phyloP scores from a whole-genome alignment of 2,113 vertebrate species.

The Regulus satrapa region DNA sequence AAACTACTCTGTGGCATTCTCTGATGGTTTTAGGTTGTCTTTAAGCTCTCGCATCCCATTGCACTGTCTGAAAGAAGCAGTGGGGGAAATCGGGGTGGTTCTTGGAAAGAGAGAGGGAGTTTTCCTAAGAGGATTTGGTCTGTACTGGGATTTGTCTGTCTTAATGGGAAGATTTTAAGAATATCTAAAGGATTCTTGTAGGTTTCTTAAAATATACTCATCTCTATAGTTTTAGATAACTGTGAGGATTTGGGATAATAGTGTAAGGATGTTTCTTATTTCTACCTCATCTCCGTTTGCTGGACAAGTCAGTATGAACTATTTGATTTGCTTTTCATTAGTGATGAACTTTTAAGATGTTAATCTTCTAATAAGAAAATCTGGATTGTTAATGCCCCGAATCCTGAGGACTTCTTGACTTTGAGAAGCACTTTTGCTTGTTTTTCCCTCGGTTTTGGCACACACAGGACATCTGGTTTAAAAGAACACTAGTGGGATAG shows the following conservation, averaged over 20 bases:
- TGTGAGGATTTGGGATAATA: too few relatives aligned
- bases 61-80: not conserved
- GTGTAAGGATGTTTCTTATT: not conserved
- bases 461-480: not conserved
- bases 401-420: not conserved
- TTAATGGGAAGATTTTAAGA: not conserved
- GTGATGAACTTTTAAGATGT: constrained; percentile 4
- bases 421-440: not conserved
- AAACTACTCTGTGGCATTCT: not conserved
- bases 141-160: not conserved
- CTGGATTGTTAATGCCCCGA: constrained; percentile 8
- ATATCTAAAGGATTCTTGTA: not conserved
- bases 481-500: not conserved
- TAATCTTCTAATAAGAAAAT: constrained; percentile 44
- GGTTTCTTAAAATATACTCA: constrained; percentile 6
- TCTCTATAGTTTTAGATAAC: not conserved
- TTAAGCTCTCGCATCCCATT: not conserved
- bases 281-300: not conserved
- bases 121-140: constrained; percentile 29
- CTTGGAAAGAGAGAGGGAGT: not conserved
- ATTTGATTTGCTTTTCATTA: not conserved
- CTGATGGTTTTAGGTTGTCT: not conserved
- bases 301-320: not conserved
- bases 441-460: not conserved
- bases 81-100: not conserved